These are phyloP conservation scores for Limulus polyphemus DNA, from an alignment of 2,888 invertebrate genomes.

Conservation along the genomic window DNA sequence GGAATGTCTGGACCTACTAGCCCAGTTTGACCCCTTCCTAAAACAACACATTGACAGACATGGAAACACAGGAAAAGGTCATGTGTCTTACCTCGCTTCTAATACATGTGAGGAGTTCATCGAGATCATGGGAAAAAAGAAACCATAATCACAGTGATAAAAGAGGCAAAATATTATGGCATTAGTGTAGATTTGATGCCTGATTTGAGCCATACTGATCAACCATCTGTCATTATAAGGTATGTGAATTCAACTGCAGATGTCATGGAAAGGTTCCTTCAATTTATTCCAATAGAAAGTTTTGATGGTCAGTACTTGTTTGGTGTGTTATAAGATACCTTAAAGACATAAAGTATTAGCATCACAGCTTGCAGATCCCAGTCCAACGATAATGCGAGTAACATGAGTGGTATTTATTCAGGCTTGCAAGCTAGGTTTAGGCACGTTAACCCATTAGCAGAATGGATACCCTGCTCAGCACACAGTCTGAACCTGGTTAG, in stretches of 20 bases:
- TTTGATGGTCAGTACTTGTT: too few species aligned
- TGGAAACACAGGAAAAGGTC: conserved; percentile 29
- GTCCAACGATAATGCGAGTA: not conserved
- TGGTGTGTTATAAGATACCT: too few species aligned
- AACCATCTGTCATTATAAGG: conserved; percentile 15
- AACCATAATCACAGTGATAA: not conserved
- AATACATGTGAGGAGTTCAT: conserved; percentile 32
- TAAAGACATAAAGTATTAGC: too few species aligned
- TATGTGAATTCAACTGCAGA: conserved; percentile 2
- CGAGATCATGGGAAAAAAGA: conserved; percentile 14
- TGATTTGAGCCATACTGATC: conserved; percentile 17
- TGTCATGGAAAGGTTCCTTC: not conserved
- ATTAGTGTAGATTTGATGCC: conserved; percentile 19
- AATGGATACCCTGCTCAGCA: conserved; percentile 1
- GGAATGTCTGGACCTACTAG: conserved; percentile 30
- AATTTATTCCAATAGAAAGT: not conserved
- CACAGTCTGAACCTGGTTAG: conserved; percentile 12
- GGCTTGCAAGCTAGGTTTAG: not conserved
- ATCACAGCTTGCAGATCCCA: too few species aligned
- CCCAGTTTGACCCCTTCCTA: conserved; percentile 31
- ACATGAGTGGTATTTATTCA: not conserved
- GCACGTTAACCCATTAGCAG: not conserved
- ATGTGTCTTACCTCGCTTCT: conserved; percentile 29
- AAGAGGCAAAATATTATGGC: conserved; percentile 4
- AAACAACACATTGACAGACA: conserved; percentile 26